phyloP scores from a whole-genome alignment of 1,140 invertebrate species.

The Zelostemma sp. region DNA sequence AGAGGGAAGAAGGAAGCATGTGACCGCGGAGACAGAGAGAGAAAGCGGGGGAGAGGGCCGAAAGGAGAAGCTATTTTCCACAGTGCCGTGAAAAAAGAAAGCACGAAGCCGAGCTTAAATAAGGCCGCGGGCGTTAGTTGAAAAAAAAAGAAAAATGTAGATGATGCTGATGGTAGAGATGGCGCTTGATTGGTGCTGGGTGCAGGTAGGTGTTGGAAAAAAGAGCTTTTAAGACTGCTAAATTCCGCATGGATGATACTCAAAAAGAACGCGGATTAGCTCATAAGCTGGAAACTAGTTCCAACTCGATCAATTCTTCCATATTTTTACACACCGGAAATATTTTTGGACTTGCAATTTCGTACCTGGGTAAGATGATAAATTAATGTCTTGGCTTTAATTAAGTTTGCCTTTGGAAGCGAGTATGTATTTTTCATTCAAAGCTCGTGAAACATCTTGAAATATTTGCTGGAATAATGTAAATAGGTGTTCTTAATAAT shows the following conservation, averaged over 20 bases:
- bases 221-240: background rate
- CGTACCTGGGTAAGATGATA: too few species aligned
- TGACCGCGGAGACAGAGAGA: background rate
- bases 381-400: too few species aligned
- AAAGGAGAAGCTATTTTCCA: conserved; percentile 14
- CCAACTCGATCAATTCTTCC: background rate
- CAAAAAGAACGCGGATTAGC: conserved; percentile 1
- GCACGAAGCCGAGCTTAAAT: conserved; percentile 10
- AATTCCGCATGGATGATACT: background rate
- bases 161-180: conserved; percentile 4
- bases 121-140: conserved; percentile 2
- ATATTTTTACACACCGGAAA: background rate
- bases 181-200: conserved; percentile 5
- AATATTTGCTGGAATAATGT: too few species aligned
- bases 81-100: conserved; percentile 8
- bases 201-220: conserved; percentile 1
- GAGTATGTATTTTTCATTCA: background rate
- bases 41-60: background rate
- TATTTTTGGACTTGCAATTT: too few species aligned
- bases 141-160: background rate
- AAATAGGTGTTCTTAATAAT: too few species aligned
- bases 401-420: too few species aligned
- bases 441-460: too few species aligned
- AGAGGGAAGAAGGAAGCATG: background rate
- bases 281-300: background rate